Percentiles rank a stretch among this genome's conserved stretches.
Evolutionary conservation across 2,888 invertebrate species (phyloP).

Genomic region (Xanthia togata): DNA sequence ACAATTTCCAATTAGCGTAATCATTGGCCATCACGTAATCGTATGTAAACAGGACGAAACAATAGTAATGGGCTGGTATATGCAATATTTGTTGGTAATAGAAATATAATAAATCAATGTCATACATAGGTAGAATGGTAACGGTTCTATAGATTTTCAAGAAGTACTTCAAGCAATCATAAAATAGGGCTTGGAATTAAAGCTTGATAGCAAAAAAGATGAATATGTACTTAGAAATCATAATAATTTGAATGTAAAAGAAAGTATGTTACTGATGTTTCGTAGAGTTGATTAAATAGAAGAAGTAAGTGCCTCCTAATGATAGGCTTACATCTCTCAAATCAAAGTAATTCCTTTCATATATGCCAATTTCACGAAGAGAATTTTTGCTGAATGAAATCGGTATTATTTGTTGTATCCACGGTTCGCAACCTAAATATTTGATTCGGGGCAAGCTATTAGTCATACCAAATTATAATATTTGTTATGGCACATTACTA

Average conservation of each 20-base stretch:
- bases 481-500: constrained; percentile 55
- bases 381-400: constrained; percentile 33
- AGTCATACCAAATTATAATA: constrained; percentile 59
- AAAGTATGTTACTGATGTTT: constrained; percentile 38
- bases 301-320: constrained; percentile 29
- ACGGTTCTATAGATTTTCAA: background rate
- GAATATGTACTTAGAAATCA: background rate
- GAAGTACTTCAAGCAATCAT: background rate
- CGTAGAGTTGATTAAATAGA: constrained; percentile 39
- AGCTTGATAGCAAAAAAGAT: background rate
- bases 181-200: background rate
- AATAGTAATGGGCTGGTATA: constrained; percentile 19
- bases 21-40: constrained; percentile 49
- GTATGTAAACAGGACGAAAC: constrained; percentile 55
- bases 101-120: constrained; percentile 28
- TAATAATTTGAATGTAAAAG: constrained; percentile 22
- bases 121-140: background rate
- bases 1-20: constrained; percentile 48
- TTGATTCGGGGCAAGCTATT: constrained; percentile 56
- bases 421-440: constrained; percentile 58
- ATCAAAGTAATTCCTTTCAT: constrained; percentile 25
- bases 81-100: constrained; percentile 29
- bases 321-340: constrained; percentile 33
- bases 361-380: constrained; percentile 20
- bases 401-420: constrained; percentile 33